Percentiles rank a stretch among this genome's conserved stretches.
phyloP scores from a whole-genome alignment of 2,113 vertebrate genomes.

The Pollachius pollachius region DNA sequence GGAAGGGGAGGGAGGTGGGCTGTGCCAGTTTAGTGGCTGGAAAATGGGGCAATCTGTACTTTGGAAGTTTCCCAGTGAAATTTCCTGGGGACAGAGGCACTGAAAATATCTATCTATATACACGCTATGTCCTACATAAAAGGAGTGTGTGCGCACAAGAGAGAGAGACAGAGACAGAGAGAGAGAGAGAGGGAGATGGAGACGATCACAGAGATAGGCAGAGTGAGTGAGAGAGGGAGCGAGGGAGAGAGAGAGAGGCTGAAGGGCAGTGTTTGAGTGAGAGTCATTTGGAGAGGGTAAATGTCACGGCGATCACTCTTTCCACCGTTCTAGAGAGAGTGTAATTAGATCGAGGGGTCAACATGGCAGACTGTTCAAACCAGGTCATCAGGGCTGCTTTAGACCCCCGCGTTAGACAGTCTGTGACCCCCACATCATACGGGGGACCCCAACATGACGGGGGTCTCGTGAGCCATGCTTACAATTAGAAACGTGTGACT shows the following conservation, averaged over 20 bases:
- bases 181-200: constrained; percentile 39
- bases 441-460: no score
- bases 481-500: no score
- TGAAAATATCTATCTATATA: constrained; percentile 80
- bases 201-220: constrained; percentile 29
- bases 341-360: no score
- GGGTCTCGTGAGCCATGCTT: no score
- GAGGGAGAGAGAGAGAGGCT: constrained; percentile 34
- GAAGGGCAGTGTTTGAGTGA: background rate
- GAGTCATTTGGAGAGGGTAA: constrained; percentile 25
- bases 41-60: constrained; percentile 82
- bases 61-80: constrained; percentile 81
- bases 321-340: background rate
- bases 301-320: constrained; percentile 42
- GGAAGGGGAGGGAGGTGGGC: constrained; percentile 65
- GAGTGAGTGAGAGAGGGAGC: constrained; percentile 42
- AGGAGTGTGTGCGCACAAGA: constrained; percentile 3
- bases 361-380: no score
- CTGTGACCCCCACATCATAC: no score
- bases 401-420: no score
- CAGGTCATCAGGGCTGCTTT: no score
- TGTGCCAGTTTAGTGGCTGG: constrained; percentile 73
- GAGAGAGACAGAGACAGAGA: constrained; percentile 37
- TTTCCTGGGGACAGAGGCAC: constrained; percentile 78
- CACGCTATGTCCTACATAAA: constrained; percentile 76